Evolutionary conservation across 2,797 vertebrate species (phyloP), one percentile per base, ranked within the genome.

Genomic region (Xenops minutus): DNA sequence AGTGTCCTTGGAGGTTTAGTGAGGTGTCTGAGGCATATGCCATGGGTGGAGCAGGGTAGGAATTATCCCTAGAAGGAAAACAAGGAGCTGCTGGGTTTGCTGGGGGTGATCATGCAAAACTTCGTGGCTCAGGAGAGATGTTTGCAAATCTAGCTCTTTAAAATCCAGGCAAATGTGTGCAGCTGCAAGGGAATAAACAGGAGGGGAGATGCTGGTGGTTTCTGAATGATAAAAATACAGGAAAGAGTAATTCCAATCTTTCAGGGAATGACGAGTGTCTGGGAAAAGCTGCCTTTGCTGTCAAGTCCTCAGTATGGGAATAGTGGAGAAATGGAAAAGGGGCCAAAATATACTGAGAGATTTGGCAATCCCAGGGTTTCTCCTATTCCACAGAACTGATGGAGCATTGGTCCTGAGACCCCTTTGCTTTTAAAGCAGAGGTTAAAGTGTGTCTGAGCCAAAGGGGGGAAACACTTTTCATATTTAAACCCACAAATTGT

Each of bases 91-190:
- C 21, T 2, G 3, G 30, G 30, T 10, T 39, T 75, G 43, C 26
- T 2, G 3, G 36, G n/a, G 13, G 43, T 54, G 15, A 37, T 34
- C 23, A 36, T 20, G 51, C 1, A 16, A 32, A 55, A 62, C 55
- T 68, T 5, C 17, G 14, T 0, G 6, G 41, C n/a, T 92, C 12
- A 0, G 43, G 48, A 49, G 39, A 72, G 15, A 5, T 0, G 1
- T 67, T 49, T 51, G 73, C 18, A 52, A 39, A 49, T 2, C 0
- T 3, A 55, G 14, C 8, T 26, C 29, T 43, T 54, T 22, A 6
- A 55, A 85, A 34, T 67, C 58, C 49, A 18, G 39, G 61, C 7
- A 8, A 72, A 68, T 2, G 12, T 3, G 20, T 9, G 39, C 34
- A 37, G 43, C 77, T 74, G 62, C 0, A 10, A 44, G 55, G 58